phyloP scores from a whole-genome alignment of 2,113 vertebrate genomes.

The Apaloderma vittatum region DNA sequence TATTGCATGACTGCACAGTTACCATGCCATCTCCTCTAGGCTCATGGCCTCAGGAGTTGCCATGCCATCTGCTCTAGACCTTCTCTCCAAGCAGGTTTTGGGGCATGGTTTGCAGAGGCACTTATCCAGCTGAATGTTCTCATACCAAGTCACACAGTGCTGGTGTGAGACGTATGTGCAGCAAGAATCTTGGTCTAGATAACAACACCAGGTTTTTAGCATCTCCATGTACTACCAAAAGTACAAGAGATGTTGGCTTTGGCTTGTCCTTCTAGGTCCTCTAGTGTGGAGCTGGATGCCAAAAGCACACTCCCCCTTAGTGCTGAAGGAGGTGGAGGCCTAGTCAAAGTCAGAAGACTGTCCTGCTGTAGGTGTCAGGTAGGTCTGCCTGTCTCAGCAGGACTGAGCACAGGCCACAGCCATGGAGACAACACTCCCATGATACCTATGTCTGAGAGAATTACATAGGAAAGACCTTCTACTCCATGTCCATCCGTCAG shows the following conservation, averaged over 20 bases:
- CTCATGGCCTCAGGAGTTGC: not conserved
- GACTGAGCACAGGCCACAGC: not conserved
- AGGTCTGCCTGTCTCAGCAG: not conserved
- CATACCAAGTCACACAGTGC: not conserved
- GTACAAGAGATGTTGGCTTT: not conserved
- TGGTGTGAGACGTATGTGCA: not conserved
- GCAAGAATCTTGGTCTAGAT: not conserved
- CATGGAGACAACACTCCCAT: not conserved
- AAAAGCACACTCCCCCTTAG: not conserved
- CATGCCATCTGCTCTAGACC: not conserved
- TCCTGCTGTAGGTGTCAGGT: not conserved
- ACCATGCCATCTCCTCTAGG: not conserved
- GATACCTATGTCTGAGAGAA: not conserved
- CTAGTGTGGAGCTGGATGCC: fast-evolving
- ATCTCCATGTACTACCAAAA: not conserved
- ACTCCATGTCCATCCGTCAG: not conserved
- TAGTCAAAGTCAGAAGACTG: not conserved
- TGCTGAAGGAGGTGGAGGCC: not conserved
- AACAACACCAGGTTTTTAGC: not conserved
- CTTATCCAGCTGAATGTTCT: not conserved
- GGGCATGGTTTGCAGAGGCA: not conserved
- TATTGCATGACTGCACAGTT: not conserved
- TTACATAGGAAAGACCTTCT: not conserved
- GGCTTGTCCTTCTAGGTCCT: not conserved
- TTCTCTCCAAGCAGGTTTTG: not conserved